Conservation (phyloP, 2,888 invertebrate species). For the Mythimna loreyi region DNA sequence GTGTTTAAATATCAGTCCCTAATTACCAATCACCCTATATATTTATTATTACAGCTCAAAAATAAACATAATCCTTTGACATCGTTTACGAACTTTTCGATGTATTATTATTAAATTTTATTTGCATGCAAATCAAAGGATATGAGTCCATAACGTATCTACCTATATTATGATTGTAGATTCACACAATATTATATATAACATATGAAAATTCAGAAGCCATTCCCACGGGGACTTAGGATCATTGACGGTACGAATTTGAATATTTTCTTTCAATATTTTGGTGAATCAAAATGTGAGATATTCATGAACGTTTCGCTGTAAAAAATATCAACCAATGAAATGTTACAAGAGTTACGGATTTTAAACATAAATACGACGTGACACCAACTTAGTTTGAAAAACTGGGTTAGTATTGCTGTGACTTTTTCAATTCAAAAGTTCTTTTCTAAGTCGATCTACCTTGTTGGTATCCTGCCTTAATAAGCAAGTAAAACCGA, state of each 20-base stretch:
- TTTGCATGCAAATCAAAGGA: conserved; percentile 32
- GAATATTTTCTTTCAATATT: conserved; percentile 37
- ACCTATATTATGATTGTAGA: conserved; percentile 12
- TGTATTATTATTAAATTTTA: conserved; percentile 16
- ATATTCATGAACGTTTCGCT: conserved; percentile 5
- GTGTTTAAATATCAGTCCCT: too few relatives aligned
- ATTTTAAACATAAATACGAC: not conserved
- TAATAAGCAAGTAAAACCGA: too few relatives aligned
- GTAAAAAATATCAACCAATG: conserved; percentile 1
- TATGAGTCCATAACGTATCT: conserved; percentile 18
- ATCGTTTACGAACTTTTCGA: not conserved
- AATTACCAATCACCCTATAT: too few relatives aligned
- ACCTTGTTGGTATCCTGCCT: too few relatives aligned
- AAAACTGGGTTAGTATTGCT: too few relatives aligned
- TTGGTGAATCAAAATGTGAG: conserved; percentile 17
- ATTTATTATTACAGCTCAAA: too few relatives aligned
- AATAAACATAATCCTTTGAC: not conserved
- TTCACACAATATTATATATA: conserved; percentile 29
- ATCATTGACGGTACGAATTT: conserved; percentile 40
- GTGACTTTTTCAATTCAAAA: too few relatives aligned
- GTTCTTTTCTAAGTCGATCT: too few relatives aligned
- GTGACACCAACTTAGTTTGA: too few relatives aligned
- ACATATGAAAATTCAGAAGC: conserved; percentile 56
- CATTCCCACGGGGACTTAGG: conserved; percentile 33
- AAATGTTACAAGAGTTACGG: not conserved